Base-by-base conservation (phyloP, 2,888 invertebrate genomes). In the Alloscopus bannaensis region DNA sequence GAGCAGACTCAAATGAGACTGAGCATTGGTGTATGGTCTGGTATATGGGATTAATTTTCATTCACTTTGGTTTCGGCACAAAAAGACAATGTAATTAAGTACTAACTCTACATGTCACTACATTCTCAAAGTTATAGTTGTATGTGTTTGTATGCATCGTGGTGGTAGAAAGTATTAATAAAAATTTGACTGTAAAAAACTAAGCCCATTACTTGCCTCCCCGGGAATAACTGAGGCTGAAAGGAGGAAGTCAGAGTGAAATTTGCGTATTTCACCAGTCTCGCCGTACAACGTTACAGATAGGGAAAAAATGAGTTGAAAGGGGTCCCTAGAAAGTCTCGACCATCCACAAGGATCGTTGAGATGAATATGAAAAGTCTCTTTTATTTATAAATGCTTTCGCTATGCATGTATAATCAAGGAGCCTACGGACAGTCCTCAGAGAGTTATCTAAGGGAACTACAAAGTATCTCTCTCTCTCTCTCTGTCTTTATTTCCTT, bases 41-140 rank as follows among this genome's bases (percentile, higher is more conserved):
- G n/a, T n/a, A n/a, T n/a, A n/a, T n/a, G n/a, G n/a, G n/a, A n/a
- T n/a, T n/a, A n/a, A n/a, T n/a, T n/a, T n/a, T n/a, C n/a, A n/a
- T n/a, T n/a, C 78, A 78, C 70, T 78, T 77, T 77, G 70, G 71
- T 78, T 78, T 78, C 78, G 70, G n/a, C n/a, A n/a, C n/a, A n/a
- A n/a, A n/a, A n/a, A n/a, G n/a, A n/a, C n/a, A n/a, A n/a, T n/a
- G n/a, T n/a, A n/a, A n/a, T n/a, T n/a, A n/a, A n/a, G n/a, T n/a
- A n/a, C n/a, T n/a, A n/a, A n/a, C n/a, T n/a, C n/a, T n/a, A n/a
- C n/a, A n/a, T n/a, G n/a, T n/a, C n/a, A n/a, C n/a, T n/a, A n/a
- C n/a, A n/a, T n/a, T n/a, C n/a, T n/a, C n/a, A n/a, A n/a, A n/a
- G n/a, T n/a, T n/a, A n/a, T n/a, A n/a, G n/a, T n/a, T n/a, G n/a